Conservation (phyloP, 2,888 invertebrate genomes). For the Ellobium chinense region DNA sequence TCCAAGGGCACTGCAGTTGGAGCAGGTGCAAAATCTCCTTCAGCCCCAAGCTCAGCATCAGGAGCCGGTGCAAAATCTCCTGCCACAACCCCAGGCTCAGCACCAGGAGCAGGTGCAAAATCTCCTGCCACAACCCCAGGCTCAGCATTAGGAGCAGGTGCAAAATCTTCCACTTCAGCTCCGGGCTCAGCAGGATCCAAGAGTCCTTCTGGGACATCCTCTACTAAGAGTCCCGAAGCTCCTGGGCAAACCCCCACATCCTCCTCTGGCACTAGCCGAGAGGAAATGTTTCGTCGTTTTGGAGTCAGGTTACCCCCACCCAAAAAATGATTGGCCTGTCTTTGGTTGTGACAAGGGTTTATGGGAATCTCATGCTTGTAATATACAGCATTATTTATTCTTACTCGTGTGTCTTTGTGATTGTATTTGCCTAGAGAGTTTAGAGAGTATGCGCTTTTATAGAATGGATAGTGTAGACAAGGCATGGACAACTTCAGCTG, state of each 20-base stretch:
- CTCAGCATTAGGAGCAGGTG: background rate
- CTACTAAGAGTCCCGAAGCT: background rate
- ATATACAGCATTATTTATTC: too few relatives aligned
- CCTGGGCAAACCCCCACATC: background rate
- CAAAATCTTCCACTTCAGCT: background rate
- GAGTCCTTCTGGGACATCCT: too few relatives aligned
- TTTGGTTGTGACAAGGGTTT: too few relatives aligned
- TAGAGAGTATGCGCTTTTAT: too few relatives aligned
- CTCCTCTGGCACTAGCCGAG: constrained; percentile 24
- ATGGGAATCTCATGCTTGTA: too few relatives aligned
- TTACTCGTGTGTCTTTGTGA: too few relatives aligned
- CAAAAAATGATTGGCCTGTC: constrained; percentile 17
- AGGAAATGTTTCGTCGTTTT: constrained; percentile 41
- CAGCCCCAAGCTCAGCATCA: too few relatives aligned
- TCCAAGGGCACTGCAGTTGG: background rate
- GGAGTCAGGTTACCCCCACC: constrained; percentile 40
- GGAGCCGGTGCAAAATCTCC: background rate
- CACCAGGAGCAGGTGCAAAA: background rate
- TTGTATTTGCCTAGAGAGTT: too few relatives aligned
- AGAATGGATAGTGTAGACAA: too few relatives aligned
- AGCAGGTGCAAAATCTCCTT: too few relatives aligned
- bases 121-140: background rate
- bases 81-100: background rate
- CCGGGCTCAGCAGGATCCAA: background rate
- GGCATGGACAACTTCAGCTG: too few relatives aligned